Base-by-base conservation (phyloP, 2,113 vertebrate species). In the Puma concolor region DNA sequence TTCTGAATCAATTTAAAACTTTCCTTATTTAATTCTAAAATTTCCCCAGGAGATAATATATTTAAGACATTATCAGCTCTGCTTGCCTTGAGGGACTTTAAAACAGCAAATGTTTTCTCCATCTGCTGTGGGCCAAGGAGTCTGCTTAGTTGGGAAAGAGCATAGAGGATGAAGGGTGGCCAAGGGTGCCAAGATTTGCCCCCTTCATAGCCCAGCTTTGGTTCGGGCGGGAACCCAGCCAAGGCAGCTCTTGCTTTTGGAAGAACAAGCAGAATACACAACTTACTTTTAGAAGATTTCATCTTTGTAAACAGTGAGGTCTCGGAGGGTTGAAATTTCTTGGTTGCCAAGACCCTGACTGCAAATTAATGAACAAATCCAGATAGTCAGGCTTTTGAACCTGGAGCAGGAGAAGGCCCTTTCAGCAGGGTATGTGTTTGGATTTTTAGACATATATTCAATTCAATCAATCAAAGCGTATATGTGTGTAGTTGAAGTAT, bases 301-400 rank as follows among this genome's bases (percentile, higher is more conserved):
- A 63, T 67, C 67, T 52, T 60, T 71, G 60, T 91, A 44, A 88
- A 29, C 17, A 16, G 48, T 41, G 63, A 87, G 16, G 74, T 84
- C 67, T 63, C 31, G 13, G 72, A 95, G 0, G 21, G 29, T 19
- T 88, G 87, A 88, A 52, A 57, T 81, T 60, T 16, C 29, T 79
- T 71, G 38, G 27, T 81, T 19, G 27, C 52, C 33, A 48, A 93
- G 57, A 64, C 41, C 21, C 13, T 38, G 54, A 4, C 38, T 77
- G 50, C 16, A 52, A 91, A 79, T 12, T 38, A 83, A 82, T 69
- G 38, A 66, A 60, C 1, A 48, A 52, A 33, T 77, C 17, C 17
- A 96, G 33, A 31, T 48, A 54, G 93, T 72, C 38, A 85, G 95
- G 52, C 27, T 85, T 89, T 83, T 95, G 66, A 96, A 50, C 17